Conservation (phyloP, 2,797 vertebrate species). For the Helostoma temminkii region DNA sequence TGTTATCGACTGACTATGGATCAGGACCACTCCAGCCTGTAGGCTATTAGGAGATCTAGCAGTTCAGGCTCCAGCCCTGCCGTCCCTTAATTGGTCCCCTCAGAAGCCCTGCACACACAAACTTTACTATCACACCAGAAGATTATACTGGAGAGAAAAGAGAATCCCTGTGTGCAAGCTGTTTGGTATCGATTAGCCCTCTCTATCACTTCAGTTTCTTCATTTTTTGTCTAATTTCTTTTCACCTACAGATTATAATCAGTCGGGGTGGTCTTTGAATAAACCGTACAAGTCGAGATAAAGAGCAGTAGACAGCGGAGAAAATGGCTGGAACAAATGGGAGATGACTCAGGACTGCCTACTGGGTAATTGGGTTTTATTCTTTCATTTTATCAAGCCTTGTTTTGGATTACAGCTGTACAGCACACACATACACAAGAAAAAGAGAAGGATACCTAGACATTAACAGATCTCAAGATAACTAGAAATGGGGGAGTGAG, state of each 20-base stretch:
- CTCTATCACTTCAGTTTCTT: conserved; percentile 72
- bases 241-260: conserved; percentile 76
- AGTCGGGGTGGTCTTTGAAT: conserved; percentile 70
- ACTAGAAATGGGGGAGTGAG: conserved; percentile 41
- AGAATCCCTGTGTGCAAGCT: conserved; percentile 57
- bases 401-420: conserved; percentile 73
- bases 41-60: conserved; percentile 69
- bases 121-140: conserved; percentile 66
- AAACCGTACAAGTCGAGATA: conserved; percentile 75
- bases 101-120: conserved; percentile 62
- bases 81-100: conserved; percentile 77
- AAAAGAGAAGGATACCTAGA: conserved; percentile 51
- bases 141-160: conserved; percentile 63
- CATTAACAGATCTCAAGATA: conserved; percentile 59
- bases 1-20: conserved; percentile 71
- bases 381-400: conserved; percentile 71
- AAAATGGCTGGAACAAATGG: conserved; percentile 73
- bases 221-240: conserved; percentile 63
- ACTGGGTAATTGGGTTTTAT: conserved; percentile 79
- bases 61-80: conserved; percentile 62
- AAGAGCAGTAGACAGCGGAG: conserved; percentile 56
- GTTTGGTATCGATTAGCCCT: conserved; percentile 75
- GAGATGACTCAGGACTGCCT: conserved; percentile 71
- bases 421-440: conserved; percentile 31
- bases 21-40: conserved; percentile 64